These are phyloP conservation scores for Pampusana beccarii DNA, from an alignment of 2,113 vertebrate species.

Conservation along the genomic window DNA sequence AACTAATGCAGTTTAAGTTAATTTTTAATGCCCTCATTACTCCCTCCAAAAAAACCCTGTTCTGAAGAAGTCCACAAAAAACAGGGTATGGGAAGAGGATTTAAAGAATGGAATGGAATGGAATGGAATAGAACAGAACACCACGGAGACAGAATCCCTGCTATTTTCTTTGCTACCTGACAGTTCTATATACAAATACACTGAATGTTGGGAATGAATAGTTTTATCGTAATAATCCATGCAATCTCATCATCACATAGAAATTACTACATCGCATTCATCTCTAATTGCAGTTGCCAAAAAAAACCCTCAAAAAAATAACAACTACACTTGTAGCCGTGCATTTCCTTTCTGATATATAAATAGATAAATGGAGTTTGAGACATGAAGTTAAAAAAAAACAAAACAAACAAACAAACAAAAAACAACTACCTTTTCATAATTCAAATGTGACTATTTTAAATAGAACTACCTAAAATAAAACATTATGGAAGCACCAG, in stretches of 20 bases:
- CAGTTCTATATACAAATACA: neutral
- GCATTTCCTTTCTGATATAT: neutral
- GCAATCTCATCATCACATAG: neutral
- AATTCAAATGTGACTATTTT: neutral
- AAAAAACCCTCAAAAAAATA: too few relatives aligned
- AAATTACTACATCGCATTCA: neutral
- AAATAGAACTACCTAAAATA: neutral
- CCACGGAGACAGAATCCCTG: neutral
- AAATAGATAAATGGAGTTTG: neutral
- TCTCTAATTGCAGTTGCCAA: neutral
- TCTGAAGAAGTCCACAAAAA: neutral
- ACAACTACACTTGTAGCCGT: neutral
- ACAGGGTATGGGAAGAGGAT: accelerated
- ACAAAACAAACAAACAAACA: too few relatives aligned
- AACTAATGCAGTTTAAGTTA: neutral
- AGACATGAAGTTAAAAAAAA: neutral
- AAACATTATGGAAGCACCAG: neutral
- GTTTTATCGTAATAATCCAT: neutral
- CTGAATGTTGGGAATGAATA: neutral
- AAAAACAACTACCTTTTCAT: neutral
- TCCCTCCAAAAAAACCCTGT: neutral
- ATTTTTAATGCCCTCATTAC: neutral
- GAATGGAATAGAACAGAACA: too few relatives aligned
- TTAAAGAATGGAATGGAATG: too few relatives aligned
- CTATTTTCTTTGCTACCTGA: neutral